Evolutionary conservation across 2,113 vertebrate species (phyloP).

Genomic region (Bujurquina vittata): DNA sequence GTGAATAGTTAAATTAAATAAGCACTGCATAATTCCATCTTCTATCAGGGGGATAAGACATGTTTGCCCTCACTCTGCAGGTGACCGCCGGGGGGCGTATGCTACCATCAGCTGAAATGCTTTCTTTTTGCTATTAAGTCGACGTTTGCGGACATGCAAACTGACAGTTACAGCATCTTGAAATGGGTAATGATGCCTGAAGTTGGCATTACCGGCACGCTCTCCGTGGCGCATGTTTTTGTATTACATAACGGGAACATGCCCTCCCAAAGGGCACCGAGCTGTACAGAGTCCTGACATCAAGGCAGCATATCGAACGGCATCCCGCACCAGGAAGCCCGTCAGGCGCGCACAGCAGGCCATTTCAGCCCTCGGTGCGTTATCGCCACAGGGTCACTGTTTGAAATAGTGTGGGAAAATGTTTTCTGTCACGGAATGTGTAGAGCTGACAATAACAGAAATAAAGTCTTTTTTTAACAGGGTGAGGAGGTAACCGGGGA

Average conservation of each 20-base stretch:
- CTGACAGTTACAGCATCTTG: slow-evolving; percentile 17
- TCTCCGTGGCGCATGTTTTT: slow-evolving; percentile 61
- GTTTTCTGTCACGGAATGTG: slow-evolving; percentile 17
- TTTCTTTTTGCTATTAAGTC: slow-evolving; percentile 6
- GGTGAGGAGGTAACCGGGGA: slow-evolving; percentile 48
- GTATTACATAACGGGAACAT: slow-evolving; percentile 67
- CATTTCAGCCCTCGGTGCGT: slow-evolving; percentile 1
- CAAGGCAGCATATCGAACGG: slow-evolving; percentile 41
- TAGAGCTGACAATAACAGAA: slow-evolving; percentile 32
- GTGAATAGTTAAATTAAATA: slow-evolving; percentile 9
- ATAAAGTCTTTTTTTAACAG: slow-evolving; percentile 8
- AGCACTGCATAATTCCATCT: background rate
- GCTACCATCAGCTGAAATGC: slow-evolving; percentile 12
- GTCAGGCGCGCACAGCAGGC: background rate
- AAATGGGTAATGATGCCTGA: slow-evolving; percentile 41
- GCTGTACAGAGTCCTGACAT: slow-evolving; percentile 52
- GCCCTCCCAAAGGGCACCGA: slow-evolving; percentile 64
- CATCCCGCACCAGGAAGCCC: slow-evolving; percentile 27
- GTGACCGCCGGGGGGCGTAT: background rate
- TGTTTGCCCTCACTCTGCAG: slow-evolving; percentile 4
- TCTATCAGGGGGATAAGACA: background rate
- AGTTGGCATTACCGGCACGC: slow-evolving; percentile 51
- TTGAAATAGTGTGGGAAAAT: background rate
- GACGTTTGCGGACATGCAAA: slow-evolving; percentile 36
- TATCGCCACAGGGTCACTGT: background rate